Evolutionary conservation across 2,113 vertebrate genomes (phyloP).

Genomic region (Marmota monax): DNA sequence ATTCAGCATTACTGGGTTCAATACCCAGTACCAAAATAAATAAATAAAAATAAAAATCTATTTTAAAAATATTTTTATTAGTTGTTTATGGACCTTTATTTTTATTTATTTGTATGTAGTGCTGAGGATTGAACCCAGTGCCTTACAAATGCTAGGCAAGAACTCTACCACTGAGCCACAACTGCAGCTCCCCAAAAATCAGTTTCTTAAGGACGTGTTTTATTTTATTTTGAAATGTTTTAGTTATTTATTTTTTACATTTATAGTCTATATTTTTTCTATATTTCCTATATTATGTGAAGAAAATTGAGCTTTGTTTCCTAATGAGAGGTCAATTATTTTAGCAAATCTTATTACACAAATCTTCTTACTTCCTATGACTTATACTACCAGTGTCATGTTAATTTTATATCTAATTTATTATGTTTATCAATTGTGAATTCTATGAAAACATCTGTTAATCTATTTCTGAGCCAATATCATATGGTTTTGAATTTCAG

Average conservation of each 20-base stretch:
- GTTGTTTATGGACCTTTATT: no score
- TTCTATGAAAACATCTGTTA: neutral
- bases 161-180: no score
- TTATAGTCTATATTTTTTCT: neutral
- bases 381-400: neutral
- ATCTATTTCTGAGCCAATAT: neutral
- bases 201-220: neutral
- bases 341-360: neutral
- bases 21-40: no score
- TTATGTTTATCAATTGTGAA: constrained; percentile 5
- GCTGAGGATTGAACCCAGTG: no score
- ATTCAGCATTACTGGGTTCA: no score
- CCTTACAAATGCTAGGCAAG: no score
- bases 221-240: neutral
- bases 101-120: no score
- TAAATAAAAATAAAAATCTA: no score
- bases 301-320: neutral
- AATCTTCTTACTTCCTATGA: neutral
- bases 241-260: neutral
- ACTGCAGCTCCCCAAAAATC: neutral
- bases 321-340: neutral
- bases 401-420: neutral
- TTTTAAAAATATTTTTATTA: no score
- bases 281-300: neutral
- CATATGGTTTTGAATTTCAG: neutral